These are phyloP conservation scores for Meleagris gallopavo DNA, from an alignment of 2,113 vertebrate species.

Conservation along the genomic window DNA sequence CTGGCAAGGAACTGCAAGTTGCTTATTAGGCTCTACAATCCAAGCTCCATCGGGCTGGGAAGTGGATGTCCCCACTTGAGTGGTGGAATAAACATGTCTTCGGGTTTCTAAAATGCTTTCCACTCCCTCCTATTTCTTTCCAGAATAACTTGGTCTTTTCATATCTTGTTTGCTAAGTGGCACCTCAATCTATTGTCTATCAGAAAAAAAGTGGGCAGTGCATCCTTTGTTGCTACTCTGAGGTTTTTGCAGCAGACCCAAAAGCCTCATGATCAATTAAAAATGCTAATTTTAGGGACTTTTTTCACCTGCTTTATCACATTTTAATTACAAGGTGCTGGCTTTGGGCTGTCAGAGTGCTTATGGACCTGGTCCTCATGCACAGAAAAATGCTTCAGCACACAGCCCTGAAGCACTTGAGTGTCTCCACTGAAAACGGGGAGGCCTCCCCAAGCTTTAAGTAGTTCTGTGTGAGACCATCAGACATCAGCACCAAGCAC, in stretches of 20 bases:
- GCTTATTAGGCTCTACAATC: slow-evolving; percentile 10
- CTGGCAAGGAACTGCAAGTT: slow-evolving; percentile 25
- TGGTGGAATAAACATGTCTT: slow-evolving; percentile 23
- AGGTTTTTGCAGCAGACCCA: not conserved
- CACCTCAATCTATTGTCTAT: not conserved
- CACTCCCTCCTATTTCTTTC: not conserved
- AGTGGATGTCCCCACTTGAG: not conserved
- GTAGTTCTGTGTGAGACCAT: not conserved
- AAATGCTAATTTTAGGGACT: not conserved
- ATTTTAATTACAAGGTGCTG: not conserved
- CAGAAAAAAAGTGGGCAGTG: not conserved
- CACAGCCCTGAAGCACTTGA: not conserved
- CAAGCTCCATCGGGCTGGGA: slow-evolving; percentile 27
- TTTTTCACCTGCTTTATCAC: not conserved
- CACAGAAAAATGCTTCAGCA: not conserved
- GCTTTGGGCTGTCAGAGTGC: not conserved
- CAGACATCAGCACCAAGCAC: not conserved
- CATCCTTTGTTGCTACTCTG: not conserved
- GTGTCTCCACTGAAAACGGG: not conserved
- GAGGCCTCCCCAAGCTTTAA: not conserved
- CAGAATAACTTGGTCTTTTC: not conserved
- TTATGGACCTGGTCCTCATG: not conserved
- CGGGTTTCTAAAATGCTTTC: slow-evolving; percentile 8
- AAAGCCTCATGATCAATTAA: not conserved
- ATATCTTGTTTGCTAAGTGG: not conserved